These are phyloP conservation scores for Protophormia terraenovae DNA, from an alignment of 2,888 invertebrate genomes.

Conservation along the genomic window DNA sequence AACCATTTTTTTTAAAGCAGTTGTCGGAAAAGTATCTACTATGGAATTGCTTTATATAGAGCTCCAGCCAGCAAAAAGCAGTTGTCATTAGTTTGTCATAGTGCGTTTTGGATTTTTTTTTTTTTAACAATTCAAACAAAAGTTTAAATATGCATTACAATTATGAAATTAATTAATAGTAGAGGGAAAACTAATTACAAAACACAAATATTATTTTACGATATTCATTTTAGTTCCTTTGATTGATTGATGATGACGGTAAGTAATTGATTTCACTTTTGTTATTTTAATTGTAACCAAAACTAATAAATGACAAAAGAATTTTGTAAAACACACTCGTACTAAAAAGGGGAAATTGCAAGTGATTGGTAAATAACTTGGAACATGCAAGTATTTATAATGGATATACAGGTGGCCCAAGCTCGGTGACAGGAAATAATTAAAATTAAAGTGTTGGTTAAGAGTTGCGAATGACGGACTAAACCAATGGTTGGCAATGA, in stretches of 20 bases:
- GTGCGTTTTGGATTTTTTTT: background rate
- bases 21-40: constrained; percentile 9
- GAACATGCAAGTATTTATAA: background rate
- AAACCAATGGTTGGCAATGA: constrained; percentile 3
- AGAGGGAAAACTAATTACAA: background rate
- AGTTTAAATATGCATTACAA: background rate
- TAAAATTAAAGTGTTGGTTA: constrained; percentile 29
- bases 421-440: constrained; percentile 42
- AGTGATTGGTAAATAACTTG: background rate
- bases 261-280: constrained; percentile 62
- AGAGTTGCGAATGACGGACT: background rate
- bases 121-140: background rate
- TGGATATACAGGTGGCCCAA: constrained; percentile 4
- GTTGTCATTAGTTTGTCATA: background rate
- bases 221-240: background rate
- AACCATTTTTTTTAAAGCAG: background rate
- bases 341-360: constrained; percentile 10
- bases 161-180: constrained; percentile 25
- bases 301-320: constrained; percentile 25
- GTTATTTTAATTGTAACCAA: constrained; percentile 56
- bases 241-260: background rate
- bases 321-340: constrained; percentile 7
- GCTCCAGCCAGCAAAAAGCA: background rate
- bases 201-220: background rate
- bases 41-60: background rate